phyloP scores from a whole-genome alignment of 2,888 invertebrate genomes.

The Incurvaria masculella region DNA sequence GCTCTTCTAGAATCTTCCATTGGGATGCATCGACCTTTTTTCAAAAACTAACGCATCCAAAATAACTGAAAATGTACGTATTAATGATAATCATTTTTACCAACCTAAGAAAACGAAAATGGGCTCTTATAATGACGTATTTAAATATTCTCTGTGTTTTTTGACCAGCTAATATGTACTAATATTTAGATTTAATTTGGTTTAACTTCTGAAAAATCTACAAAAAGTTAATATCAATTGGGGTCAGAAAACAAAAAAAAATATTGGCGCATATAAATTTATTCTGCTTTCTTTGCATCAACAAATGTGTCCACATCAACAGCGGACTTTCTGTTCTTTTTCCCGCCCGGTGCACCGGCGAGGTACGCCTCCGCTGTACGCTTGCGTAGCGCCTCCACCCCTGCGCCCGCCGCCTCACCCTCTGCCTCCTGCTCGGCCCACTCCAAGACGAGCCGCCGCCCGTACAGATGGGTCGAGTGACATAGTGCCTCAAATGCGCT shows the following conservation, averaged over 20 bases:
- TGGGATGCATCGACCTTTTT: too few species aligned
- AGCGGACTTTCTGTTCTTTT: conserved; percentile 44
- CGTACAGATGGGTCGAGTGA: conserved; percentile 97
- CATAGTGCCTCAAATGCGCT: conserved; percentile 90
- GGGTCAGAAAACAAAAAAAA: not conserved
- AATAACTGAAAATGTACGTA: too few species aligned
- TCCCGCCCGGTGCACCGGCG: conserved; percentile 40
- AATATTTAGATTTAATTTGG: too few species aligned
- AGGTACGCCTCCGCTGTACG: conserved; percentile 68
- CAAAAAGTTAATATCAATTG: not conserved
- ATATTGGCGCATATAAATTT: not conserved
- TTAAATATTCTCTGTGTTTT: too few species aligned
- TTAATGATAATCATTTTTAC: too few species aligned
- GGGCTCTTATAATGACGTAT: too few species aligned
- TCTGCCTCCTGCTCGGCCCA: conserved; percentile 80
- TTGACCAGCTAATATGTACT: too few species aligned
- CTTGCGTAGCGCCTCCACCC: conserved; percentile 77
- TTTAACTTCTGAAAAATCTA: too few species aligned
- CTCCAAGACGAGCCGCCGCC: conserved; percentile 90
- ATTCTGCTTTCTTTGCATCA: conserved; percentile 26
- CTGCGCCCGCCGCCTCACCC: conserved; percentile 66
- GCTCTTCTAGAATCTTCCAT: too few species aligned
- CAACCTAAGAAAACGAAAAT: too few species aligned
- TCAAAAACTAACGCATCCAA: too few species aligned
- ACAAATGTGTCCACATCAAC: conserved; percentile 45